Conservation (phyloP, 2,888 invertebrate species). For the Seira ritae region DNA sequence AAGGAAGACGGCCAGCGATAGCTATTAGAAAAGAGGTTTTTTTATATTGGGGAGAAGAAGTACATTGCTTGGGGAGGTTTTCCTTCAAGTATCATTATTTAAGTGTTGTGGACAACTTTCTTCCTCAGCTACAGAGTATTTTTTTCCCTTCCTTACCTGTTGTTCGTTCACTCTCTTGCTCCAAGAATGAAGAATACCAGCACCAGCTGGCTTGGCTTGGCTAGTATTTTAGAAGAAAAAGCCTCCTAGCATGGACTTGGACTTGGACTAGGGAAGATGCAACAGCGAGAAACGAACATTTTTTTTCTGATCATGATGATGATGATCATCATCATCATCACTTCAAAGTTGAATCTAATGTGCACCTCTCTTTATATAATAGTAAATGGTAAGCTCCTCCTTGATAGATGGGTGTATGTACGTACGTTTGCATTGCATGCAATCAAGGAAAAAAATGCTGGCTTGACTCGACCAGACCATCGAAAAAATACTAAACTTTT, state of each 20-base stretch:
- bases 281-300: conserved; percentile 14
- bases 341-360: conserved; percentile 4
- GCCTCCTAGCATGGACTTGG: background rate
- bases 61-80: conserved; percentile 66
- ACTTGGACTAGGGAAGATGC: background rate
- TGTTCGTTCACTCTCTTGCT: conserved; percentile 34
- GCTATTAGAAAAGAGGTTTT: conserved; percentile 25
- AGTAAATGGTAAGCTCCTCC: conserved; percentile 12
- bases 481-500: no score
- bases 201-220: conserved; percentile 53
- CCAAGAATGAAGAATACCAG: no score
- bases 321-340: conserved; percentile 9
- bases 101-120: conserved; percentile 66
- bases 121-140: background rate
- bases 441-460: conserved; percentile 57
- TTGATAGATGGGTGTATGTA: conserved; percentile 40
- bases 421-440: conserved; percentile 61
- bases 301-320: no score
- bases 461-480: no score
- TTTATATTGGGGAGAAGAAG: conserved; percentile 49
- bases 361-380: conserved; percentile 16
- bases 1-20: conserved; percentile 6
- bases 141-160: conserved; percentile 56
- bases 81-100: conserved; percentile 66
- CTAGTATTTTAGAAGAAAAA: background rate